These are phyloP conservation scores for Charadrius vociferus DNA, from an alignment of 2,113 vertebrate genomes.

Conservation along the genomic window DNA sequence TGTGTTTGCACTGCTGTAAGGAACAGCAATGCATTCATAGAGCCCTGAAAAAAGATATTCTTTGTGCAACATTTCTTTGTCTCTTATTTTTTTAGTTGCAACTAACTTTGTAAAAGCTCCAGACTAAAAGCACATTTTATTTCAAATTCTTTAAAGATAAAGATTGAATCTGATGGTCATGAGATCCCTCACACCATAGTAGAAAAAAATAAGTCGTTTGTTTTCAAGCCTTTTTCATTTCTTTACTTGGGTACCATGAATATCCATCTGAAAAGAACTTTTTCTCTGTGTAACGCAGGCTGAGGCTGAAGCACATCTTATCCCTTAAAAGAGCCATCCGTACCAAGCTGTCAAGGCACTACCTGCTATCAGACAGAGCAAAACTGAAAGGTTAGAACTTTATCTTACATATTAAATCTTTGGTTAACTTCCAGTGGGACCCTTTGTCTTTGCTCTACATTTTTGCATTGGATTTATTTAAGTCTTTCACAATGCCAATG, in stretches of 20 bases:
- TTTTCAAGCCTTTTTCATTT: constrained; percentile 47
- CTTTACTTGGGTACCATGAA: background rate
- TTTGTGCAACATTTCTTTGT: background rate
- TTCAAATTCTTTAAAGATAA: constrained; percentile 6
- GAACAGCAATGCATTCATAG: background rate
- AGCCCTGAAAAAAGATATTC: background rate
- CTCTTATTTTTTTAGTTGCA: background rate
- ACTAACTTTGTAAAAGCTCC: background rate
- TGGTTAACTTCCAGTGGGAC: background rate
- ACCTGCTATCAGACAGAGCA: background rate
- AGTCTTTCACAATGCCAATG: background rate
- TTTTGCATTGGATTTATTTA: background rate
- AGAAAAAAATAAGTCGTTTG: constrained; percentile 23
- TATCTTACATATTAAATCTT: background rate
- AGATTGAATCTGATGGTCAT: background rate
- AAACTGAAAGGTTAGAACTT: background rate
- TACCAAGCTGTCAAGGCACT: constrained; percentile 11
- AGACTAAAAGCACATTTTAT: constrained; percentile 23
- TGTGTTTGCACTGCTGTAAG: background rate
- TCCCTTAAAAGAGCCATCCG: constrained; percentile 18
- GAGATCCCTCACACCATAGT: background rate
- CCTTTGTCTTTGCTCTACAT: background rate
- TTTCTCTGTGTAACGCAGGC: background rate
- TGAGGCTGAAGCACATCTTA: constrained; percentile 36
- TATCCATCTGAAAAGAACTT: constrained; percentile 46